Evolutionary conservation across 2,113 vertebrate genomes (phyloP).

Genomic region (Synchiropus splendidus): DNA sequence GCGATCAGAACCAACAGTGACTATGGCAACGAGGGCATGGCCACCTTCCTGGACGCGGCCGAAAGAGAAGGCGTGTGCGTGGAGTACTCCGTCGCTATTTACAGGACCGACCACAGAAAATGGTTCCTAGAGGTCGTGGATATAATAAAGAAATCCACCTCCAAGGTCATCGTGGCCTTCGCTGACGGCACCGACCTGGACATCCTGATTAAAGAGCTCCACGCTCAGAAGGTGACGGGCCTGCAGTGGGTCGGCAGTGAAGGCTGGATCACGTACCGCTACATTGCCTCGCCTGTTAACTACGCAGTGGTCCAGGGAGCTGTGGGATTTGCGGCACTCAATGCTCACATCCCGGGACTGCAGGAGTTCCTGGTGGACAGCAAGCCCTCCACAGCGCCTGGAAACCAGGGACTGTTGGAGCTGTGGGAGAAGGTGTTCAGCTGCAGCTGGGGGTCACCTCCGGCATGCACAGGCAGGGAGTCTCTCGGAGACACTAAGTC

Average conservation of each 20-base stretch:
- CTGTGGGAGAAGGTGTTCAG: conserved; percentile 67
- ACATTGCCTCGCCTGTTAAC: conserved; percentile 39
- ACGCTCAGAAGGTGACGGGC: conserved; percentile 57
- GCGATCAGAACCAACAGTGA: conserved; percentile 66
- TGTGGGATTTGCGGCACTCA: conserved; percentile 61
- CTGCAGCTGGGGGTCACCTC: conserved; percentile 28
- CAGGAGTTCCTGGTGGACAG: conserved; percentile 53
- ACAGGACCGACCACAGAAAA: conserved; percentile 50
- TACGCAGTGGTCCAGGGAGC: conserved; percentile 54
- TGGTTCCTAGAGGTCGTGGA: conserved; percentile 43
- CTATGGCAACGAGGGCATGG: conserved; percentile 68
- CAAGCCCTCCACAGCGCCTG: conserved; percentile 42
- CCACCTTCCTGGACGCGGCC: conserved; percentile 59
- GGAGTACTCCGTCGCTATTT: conserved; percentile 65
- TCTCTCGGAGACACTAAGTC: conserved; percentile 44
- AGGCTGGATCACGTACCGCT: conserved; percentile 63
- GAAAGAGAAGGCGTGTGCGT: conserved; percentile 57
- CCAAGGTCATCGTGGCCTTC: conserved; percentile 66
- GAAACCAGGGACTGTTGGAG: conserved; percentile 39
- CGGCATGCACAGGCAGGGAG: conserved; percentile 59
- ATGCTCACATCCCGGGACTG: conserved; percentile 54
- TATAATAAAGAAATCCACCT: conserved; percentile 45
- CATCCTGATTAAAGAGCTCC: conserved; percentile 54
- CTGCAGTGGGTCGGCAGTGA: conserved; percentile 70
- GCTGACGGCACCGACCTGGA: conserved; percentile 58